A percentile compares a stretch with the other conserved stretches of the same genome.
Evolutionary conservation across 2,888 invertebrate species (phyloP).

Genomic region (Phorcus lineatus): DNA sequence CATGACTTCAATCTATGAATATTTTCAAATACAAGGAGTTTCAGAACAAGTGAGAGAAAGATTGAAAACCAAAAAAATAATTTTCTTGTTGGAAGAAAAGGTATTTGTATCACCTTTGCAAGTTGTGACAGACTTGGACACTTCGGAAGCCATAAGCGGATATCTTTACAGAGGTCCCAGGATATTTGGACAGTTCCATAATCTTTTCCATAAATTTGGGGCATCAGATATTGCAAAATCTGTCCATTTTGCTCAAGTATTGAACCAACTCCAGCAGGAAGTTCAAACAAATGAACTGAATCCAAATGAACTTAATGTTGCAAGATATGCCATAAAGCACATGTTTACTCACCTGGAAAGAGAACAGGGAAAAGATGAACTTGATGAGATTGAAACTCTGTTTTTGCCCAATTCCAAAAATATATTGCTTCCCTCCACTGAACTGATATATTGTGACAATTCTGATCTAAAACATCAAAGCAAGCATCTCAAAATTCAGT

Average conservation of each 20-base stretch:
- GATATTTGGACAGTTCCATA: slow-evolving; percentile 42
- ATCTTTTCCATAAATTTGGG: slow-evolving; percentile 52
- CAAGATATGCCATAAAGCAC: slow-evolving; percentile 37
- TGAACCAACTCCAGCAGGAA: slow-evolving; percentile 40
- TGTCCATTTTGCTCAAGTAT: slow-evolving; percentile 47
- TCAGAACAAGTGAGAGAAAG: neutral
- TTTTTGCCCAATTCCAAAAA: slow-evolving; percentile 26
- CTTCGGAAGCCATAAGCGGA: slow-evolving; percentile 48
- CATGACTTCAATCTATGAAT: slow-evolving; percentile 2
- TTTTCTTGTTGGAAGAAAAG: slow-evolving; percentile 32
- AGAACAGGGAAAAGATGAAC: neutral
- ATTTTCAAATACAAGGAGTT: neutral
- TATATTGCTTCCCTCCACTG: slow-evolving; percentile 28
- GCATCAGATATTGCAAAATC: slow-evolving; percentile 40
- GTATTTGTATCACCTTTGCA: slow-evolving; percentile 38
- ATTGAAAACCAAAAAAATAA: slow-evolving; percentile 2
- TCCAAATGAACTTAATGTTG: slow-evolving; percentile 43
- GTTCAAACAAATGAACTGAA: slow-evolving; percentile 32
- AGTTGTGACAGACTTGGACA: slow-evolving; percentile 38
- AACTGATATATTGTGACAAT: slow-evolving; percentile 36
- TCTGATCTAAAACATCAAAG: slow-evolving; percentile 2
- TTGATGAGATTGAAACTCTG: neutral
- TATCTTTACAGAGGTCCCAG: slow-evolving; percentile 50
- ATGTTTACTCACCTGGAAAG: slow-evolving; percentile 19
- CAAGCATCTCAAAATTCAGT: slow-evolving; percentile 14